Conservation (phyloP, 1,140 invertebrate genomes). For the Meloidogyne hapla region DNA sequence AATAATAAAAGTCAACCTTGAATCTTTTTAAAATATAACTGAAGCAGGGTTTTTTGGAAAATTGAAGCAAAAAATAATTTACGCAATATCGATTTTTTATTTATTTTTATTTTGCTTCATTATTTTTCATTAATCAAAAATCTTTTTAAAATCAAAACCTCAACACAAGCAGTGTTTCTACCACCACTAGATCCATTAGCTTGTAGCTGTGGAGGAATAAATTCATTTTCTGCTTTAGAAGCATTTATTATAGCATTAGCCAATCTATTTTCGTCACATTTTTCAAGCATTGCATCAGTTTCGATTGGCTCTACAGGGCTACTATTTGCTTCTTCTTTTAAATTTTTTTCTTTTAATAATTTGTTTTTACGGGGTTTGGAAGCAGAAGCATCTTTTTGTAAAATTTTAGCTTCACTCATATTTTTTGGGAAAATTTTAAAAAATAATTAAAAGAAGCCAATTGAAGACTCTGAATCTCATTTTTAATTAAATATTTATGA, state of each 20-base stretch:
- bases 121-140: neutral
- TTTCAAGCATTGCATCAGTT: conserved; percentile 16
- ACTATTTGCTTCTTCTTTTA: neutral
- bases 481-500: neutral
- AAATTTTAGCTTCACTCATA: conserved; percentile 3
- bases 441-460: neutral
- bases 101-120: neutral
- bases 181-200: conserved; percentile 19
- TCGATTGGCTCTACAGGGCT: conserved; percentile 1
- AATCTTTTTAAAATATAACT: too few relatives aligned
- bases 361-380: neutral
- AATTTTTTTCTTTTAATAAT: neutral
- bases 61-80: neutral
- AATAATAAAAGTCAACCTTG: too few relatives aligned
- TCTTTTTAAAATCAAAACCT: conserved; percentile 4
- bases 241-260: neutral
- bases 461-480: neutral
- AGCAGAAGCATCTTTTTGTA: neutral
- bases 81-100: neutral
- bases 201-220: neutral
- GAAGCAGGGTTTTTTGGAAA: neutral
- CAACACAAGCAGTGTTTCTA: neutral
- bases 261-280: neutral
- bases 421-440: neutral
- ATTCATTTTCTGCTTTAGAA: neutral